phyloP scores from a whole-genome alignment of 2,888 invertebrate genomes.

The Branchipolynoe longqiensis region DNA sequence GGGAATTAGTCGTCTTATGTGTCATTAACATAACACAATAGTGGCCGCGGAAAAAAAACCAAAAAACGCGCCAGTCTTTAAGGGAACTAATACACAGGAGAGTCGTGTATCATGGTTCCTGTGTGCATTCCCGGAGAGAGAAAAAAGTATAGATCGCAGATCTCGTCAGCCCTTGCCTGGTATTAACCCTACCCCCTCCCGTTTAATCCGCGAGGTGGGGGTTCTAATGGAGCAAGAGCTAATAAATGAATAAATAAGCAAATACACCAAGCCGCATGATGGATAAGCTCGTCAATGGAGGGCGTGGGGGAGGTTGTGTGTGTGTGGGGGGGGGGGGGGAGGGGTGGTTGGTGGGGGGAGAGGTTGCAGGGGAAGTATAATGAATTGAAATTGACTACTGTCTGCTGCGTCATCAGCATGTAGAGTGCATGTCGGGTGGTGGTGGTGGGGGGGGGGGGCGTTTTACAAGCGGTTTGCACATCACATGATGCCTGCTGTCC shows the following conservation, averaged over 20 bases:
- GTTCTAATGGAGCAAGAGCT: conserved; percentile 11
- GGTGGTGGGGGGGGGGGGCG: background rate
- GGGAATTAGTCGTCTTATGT: background rate
- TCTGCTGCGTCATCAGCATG: conserved; percentile 28
- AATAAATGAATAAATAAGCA: conserved; percentile 51
- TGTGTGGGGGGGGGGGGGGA: too few species aligned
- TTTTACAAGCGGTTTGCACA: too few species aligned
- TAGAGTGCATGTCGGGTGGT: background rate
- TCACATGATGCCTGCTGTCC: too few species aligned
- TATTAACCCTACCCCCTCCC: background rate
- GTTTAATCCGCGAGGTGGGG: conserved; percentile 11
- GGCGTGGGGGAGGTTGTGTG: too few species aligned
- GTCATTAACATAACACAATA: background rate
- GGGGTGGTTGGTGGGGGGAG: too few species aligned
- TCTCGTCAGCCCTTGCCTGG: background rate
- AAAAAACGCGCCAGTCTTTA: background rate
- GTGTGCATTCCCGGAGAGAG: background rate
- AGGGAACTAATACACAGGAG: conserved; percentile 3
- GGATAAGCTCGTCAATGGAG: too few species aligned
- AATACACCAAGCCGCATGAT: conserved; percentile 15
- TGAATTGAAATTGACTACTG: conserved; percentile 49
- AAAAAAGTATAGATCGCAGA: background rate
- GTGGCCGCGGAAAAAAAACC: background rate
- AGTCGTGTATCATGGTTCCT: conserved; percentile 21
- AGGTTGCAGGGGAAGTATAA: too few species aligned